Base-by-base conservation (phyloP, 2,797 vertebrate genomes). In the Paedocypris micromegethes region DNA sequence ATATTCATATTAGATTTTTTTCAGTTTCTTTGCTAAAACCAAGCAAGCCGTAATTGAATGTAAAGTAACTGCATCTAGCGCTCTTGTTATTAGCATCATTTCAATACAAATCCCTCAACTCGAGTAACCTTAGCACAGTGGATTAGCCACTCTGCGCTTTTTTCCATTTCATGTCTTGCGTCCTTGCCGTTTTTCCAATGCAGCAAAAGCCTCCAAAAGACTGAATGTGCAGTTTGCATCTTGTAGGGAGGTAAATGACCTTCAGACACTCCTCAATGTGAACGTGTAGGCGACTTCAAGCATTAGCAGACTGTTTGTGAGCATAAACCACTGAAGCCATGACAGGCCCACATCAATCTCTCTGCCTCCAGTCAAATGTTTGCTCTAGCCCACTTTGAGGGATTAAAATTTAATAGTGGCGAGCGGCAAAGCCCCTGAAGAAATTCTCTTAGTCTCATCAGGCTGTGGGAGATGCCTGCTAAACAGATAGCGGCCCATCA, bases 321-420 rank as follows among this genome's bases (percentile, higher is more conserved):
- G 78, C 66, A 58, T 64, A 60, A 45, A 62, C 72, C n/a, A 44
- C 73, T 74, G 70, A 56, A 48, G 47, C 42, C 60, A 57, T 72
- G 64, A 68, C 72, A 72, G 44, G 72, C 52, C 64, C 61, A 62
- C 67, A 74, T 82, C 76, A 72, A 37, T 83, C 77, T 77, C 38
- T 45, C 48, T 52, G 37, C 70, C 60, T 70, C 43, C 63, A 47
- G 75, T 80, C 64, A 74, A 68, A 79, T 76, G 61, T 83, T 77
- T 81, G 69, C 77, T 68, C 79, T 74, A 75, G 77, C 58, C 53
- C 42, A 56, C 75, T 75, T 79, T 77, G 43, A 76, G 60, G 72
- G 73, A 75, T 79, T 75, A 63, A 56, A 78, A 55, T 76, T 77
- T 72, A 78, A 78, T 79, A 67, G 63, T 7, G 47, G 66, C 41